Percentiles rank a stretch among this genome's conserved stretches.
These are phyloP conservation scores for Nymphalis urticae DNA, from an alignment of 2,888 invertebrate genomes.

Conservation along the genomic window DNA sequence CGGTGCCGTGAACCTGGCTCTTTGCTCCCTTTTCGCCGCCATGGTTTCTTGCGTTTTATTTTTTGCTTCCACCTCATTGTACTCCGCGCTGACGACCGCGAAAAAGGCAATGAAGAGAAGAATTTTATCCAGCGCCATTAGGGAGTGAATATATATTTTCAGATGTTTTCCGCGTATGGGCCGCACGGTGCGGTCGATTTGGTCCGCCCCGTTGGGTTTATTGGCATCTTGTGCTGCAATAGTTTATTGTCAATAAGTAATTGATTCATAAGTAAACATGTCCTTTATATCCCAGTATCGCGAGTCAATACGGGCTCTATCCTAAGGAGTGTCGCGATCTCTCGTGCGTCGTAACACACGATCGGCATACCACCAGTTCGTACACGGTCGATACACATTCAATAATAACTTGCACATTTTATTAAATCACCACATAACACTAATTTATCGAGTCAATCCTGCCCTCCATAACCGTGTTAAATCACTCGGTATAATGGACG, in stretches of 20 bases:
- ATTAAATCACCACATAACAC: slow-evolving; percentile 33
- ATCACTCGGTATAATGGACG: slow-evolving; percentile 55
- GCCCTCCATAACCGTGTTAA: slow-evolving; percentile 54
- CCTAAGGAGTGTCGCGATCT: slow-evolving; percentile 46
- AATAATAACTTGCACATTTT: slow-evolving; percentile 42
- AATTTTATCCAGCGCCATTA: slow-evolving; percentile 70
- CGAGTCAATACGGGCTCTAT: slow-evolving; percentile 40
- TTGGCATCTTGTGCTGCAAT: slow-evolving; percentile 53
- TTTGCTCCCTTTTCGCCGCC: slow-evolving; percentile 73
- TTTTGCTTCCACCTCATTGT: slow-evolving; percentile 67
- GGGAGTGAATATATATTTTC: slow-evolving; percentile 51
- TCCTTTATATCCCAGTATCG: slow-evolving; percentile 25
- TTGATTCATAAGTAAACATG: slow-evolving; percentile 63
- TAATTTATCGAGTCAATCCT: slow-evolving; percentile 30
- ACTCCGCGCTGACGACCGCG: slow-evolving; percentile 56
- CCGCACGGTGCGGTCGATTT: slow-evolving; percentile 49
- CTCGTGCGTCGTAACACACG: slow-evolving; percentile 43
- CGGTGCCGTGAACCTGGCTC: slow-evolving; percentile 59
- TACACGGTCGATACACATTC: slow-evolving; percentile 52
- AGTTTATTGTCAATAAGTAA: slow-evolving; percentile 45
- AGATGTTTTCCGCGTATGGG: slow-evolving; percentile 48
- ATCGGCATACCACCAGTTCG: slow-evolving; percentile 58
- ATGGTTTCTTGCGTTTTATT: slow-evolving; percentile 68
- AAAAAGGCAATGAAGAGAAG: slow-evolving; percentile 58
- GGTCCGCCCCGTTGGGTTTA: slow-evolving; percentile 35